phyloP scores from a whole-genome alignment of 2,113 vertebrate genomes.

The Macrotis lagotis region DNA sequence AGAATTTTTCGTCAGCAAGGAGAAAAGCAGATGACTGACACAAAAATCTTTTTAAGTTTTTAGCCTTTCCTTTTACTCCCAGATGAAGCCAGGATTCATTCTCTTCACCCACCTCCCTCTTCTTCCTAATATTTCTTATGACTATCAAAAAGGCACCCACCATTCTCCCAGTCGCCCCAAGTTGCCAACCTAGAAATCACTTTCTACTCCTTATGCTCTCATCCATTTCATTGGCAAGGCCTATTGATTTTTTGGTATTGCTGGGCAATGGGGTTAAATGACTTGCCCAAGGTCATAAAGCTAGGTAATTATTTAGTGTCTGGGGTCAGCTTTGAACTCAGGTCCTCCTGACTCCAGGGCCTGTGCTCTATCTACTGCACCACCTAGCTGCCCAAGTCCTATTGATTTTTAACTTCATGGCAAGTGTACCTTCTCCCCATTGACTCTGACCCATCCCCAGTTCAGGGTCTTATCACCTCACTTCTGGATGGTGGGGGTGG shows the following conservation, averaged over 20 bases:
- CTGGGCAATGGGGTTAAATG: too few relatives aligned
- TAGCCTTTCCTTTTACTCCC: not conserved
- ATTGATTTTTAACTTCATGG: not conserved
- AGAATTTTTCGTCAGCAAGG: not conserved
- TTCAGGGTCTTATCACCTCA: not conserved
- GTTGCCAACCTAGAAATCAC: not conserved
- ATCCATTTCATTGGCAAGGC: too few relatives aligned
- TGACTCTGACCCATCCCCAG: not conserved
- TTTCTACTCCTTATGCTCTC: not conserved
- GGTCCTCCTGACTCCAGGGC: too few relatives aligned
- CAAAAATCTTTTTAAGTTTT: not conserved
- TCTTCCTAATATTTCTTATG: not conserved
- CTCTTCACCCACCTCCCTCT: not conserved
- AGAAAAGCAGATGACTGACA: not conserved
- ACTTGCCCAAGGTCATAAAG: too few relatives aligned
- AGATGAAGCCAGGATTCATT: not conserved
- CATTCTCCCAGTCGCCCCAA: not conserved
- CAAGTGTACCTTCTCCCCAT: not conserved
- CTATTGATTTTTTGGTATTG: not conserved
- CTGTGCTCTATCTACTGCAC: too few relatives aligned
- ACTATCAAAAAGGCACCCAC: not conserved
- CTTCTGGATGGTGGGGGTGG: not conserved
- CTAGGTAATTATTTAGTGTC: too few relatives aligned
- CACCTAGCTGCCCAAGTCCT: too few relatives aligned
- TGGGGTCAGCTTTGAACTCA: too few relatives aligned